phyloP scores from a whole-genome alignment of 92 coral and sea anemone species.

The Isaurus tuberculatus region DNA sequence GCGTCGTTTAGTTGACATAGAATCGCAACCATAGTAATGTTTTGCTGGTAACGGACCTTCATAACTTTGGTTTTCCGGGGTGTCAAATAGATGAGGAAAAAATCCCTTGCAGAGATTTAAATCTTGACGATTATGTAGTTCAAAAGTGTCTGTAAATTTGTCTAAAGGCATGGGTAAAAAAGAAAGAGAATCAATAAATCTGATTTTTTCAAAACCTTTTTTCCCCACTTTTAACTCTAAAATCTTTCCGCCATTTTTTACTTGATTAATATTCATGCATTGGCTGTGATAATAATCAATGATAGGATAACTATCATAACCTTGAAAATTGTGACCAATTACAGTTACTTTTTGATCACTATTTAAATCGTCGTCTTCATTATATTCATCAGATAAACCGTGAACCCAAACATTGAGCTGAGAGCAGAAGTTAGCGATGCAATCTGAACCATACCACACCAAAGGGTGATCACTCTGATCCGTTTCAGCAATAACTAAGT shows the following conservation, averaged over 20 bases:
- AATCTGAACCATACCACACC: neutral
- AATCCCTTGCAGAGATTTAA: neutral
- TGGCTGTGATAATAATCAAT: neutral
- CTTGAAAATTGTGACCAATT: neutral
- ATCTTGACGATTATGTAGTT: neutral
- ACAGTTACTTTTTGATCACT: neutral
- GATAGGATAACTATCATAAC: neutral
- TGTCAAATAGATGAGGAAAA: neutral
- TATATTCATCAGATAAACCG: neutral
- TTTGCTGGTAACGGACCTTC: neutral
- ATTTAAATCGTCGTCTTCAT: no score
- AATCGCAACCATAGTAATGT: neutral
- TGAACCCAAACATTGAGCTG: neutral
- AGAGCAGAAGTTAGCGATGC: neutral
- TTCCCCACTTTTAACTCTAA: neutral
- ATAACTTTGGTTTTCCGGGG: neutral
- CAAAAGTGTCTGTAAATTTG: neutral
- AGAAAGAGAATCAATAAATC: neutral
- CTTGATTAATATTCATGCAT: neutral
- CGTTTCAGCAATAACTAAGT: neutral
- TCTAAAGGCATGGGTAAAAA: neutral
- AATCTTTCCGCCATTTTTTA: neutral
- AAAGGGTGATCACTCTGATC: neutral
- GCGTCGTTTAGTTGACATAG: no score
- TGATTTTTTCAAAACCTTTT: neutral